Base-by-base conservation (phyloP, 2,888 invertebrate species). In the Iselma pallidipennis region DNA sequence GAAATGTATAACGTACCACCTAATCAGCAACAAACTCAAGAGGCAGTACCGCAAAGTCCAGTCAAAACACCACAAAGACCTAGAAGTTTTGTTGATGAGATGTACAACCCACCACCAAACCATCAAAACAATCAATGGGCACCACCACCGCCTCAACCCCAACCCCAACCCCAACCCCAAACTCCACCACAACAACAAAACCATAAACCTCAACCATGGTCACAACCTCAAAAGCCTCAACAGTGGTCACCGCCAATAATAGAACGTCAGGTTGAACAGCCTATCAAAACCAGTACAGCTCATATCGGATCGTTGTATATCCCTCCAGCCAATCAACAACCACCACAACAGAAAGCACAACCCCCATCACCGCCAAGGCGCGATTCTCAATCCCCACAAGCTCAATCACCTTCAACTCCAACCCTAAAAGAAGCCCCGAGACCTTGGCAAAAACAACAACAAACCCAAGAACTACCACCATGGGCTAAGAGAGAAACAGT, bases 351-450 rank as follows among this genome's bases (percentile, higher is more conserved):
- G 10, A 57, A 68, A n/a, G 63, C 68, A 4, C 69, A 72, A n/a
- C 71, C 75, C n/a, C 73, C 75, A 12, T 60, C 74, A 23, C 72
- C 74, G 0, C 74, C 75, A 6, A 68, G 70, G 57, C 65, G 70
- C 26, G 56, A 64, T n/a, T 66, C 69, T 23, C 59, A 59, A 55
- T 66, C 74, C 12, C 77, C 76, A 7, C 77, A 76, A 31, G 74
- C 73, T 28, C 81, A 80, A 9, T 78, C 77, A 31, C 75, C 81
- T 4, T 79, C 84, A 57, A 82, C 83, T 16, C 80, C 83, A 2
- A 82, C 82, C 4, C 72, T 87, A 49, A 83, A 85, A 57, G 86
- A 87, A 73, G 85, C 87, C 1, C 87, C 87, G 1, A 86, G 85
- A 45, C 87, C 88, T 0, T 88, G 88, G 88, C 81, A 85, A 48